Percentiles rank a stretch among this genome's conserved stretches.
Evolutionary conservation across 2,797 vertebrate genomes (phyloP).

Genomic region (Fratercula arctica): DNA sequence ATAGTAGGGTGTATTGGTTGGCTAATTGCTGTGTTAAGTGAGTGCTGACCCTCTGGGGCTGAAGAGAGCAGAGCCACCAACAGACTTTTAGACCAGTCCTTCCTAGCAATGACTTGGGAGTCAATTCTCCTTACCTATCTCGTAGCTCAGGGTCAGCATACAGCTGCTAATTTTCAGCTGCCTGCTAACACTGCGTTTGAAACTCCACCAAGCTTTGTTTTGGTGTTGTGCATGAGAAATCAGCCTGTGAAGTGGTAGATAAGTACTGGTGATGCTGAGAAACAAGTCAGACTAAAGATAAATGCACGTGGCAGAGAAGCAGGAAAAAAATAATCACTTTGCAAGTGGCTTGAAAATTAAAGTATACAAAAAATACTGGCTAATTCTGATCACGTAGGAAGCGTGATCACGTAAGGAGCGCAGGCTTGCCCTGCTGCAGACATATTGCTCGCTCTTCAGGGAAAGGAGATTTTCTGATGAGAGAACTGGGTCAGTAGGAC

Average conservation of each 20-base stretch:
- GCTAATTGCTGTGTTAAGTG: background rate
- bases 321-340: background rate
- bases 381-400: background rate
- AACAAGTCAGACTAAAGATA: background rate
- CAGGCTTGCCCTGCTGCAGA: background rate
- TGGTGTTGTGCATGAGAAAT: background rate
- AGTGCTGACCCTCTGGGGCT: background rate
- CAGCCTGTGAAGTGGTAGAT: background rate
- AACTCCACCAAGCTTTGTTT: background rate
- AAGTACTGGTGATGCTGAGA: background rate
- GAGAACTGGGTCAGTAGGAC: constrained; percentile 39
- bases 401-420: background rate
- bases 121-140: background rate
- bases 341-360: background rate
- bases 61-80: background rate
- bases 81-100: background rate
- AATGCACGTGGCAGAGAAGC: background rate
- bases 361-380: background rate
- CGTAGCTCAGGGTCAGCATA: background rate
- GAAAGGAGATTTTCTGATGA: background rate
- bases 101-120: background rate
- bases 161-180: background rate
- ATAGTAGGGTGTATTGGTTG: background rate
- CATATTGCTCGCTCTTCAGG: background rate
- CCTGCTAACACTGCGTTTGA: background rate